phyloP scores from a whole-genome alignment of 2,888 invertebrate species.

The Agrochola circellaris region DNA sequence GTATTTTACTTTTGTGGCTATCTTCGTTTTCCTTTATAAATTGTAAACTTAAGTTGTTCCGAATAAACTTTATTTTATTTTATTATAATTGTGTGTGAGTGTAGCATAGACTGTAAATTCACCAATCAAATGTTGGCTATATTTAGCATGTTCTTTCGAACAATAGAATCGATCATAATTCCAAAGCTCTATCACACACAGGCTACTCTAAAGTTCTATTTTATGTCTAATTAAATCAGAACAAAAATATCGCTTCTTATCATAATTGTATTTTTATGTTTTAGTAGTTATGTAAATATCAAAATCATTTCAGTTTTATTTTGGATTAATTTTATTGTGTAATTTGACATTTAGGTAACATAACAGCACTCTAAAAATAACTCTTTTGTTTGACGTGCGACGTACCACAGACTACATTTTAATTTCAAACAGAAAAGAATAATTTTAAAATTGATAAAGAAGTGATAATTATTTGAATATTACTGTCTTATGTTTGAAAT shows the following conservation, averaged over 20 bases:
- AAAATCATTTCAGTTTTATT: slow-evolving; percentile 6
- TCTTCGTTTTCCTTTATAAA: too few relatives aligned
- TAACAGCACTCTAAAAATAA: neutral
- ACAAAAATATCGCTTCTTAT: neutral
- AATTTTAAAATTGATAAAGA: too few relatives aligned
- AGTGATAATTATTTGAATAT: too few relatives aligned
- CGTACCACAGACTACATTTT: neutral
- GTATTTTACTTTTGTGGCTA: too few relatives aligned
- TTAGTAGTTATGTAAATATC: slow-evolving; percentile 1
- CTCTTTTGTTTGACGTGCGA: neutral
- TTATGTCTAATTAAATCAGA: slow-evolving; percentile 18
- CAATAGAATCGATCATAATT: neutral
- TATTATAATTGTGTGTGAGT: too few relatives aligned
- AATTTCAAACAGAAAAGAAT: neutral
- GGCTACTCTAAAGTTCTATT: neutral
- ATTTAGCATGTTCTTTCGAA: neutral
- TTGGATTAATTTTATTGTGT: neutral
- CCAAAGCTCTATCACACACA: too few relatives aligned
- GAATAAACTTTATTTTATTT: too few relatives aligned
- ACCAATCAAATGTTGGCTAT: neutral
- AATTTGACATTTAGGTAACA: neutral
- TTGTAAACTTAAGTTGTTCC: too few relatives aligned
- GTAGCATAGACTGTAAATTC: neutral
- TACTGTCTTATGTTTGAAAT: too few relatives aligned
- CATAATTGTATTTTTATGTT: slow-evolving; percentile 1